phyloP scores from a whole-genome alignment of 2,888 invertebrate species.

The Elgonia sp. region DNA sequence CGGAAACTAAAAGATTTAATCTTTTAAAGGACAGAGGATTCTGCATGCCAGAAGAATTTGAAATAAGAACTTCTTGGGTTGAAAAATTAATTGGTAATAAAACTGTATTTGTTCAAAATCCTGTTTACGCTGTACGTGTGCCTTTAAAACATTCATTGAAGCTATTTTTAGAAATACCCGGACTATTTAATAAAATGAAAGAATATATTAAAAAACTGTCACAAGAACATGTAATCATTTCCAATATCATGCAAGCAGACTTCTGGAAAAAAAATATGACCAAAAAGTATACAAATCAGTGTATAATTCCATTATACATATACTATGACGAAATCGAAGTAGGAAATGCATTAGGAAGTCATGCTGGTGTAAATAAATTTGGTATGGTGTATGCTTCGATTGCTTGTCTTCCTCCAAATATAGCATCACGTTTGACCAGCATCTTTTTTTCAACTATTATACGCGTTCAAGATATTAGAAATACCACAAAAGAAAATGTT shows the following conservation, averaged over 20 bases:
- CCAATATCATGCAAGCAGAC: neutral
- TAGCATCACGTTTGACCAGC: constrained; percentile 70
- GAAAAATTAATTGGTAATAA: constrained; percentile 6
- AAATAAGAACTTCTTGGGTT: constrained; percentile 17
- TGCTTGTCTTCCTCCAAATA: constrained; percentile 72
- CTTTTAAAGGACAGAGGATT: constrained; percentile 18
- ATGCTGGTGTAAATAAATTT: no score
- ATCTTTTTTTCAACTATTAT: constrained; percentile 79
- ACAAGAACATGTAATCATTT: neutral
- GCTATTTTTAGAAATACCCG: neutral
- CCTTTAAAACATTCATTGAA: neutral
- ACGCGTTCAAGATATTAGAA: constrained; percentile 77
- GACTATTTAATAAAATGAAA: neutral
- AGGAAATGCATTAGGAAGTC: constrained; percentile 69
- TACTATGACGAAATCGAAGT: constrained; percentile 75
- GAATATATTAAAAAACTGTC: neutral
- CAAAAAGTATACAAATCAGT: neutral
- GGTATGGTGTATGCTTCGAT: constrained; percentile 73
- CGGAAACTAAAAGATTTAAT: constrained; percentile 40
- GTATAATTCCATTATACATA: neutral
- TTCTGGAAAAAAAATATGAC: neutral
- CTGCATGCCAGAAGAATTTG: constrained; percentile 22
- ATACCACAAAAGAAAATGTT: constrained; percentile 77
- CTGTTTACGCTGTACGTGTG: neutral
- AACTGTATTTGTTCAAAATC: constrained; percentile 8